These are phyloP conservation scores for Cyanoramphus novaezelandiae DNA, from an alignment of 2,113 vertebrate genomes.

Conservation along the genomic window DNA sequence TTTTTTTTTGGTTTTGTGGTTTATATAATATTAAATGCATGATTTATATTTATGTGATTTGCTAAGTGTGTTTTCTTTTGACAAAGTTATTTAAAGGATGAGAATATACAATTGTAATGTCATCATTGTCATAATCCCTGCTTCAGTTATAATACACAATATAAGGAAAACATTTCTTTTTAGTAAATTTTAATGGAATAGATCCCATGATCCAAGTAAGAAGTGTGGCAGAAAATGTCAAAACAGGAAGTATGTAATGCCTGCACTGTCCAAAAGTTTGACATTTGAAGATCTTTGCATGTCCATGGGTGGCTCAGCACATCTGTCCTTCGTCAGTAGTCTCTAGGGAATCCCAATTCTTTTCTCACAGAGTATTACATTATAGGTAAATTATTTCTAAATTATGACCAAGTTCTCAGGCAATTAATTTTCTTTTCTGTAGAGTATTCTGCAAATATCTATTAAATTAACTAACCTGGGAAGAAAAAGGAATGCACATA, in stretches of 20 bases:
- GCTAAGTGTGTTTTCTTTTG: neutral
- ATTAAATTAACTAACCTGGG: neutral
- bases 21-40: neutral
- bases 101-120: neutral
- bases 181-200: neutral
- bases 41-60: neutral
- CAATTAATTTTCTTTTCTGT: neutral
- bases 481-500: neutral
- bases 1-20: neutral
- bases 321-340: neutral
- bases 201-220: neutral
- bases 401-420: neutral
- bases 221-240: neutral
- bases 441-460: slow-evolving; percentile 17
- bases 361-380: neutral
- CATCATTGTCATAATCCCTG: neutral
- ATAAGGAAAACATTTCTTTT: neutral
- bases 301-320: neutral
- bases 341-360: neutral
- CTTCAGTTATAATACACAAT: neutral
- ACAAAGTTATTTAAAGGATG: neutral
- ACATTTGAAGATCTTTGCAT: slow-evolving; percentile 5
- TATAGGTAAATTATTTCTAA: neutral
- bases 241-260: neutral
- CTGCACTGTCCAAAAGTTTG: neutral